Evolutionary conservation across 2,888 invertebrate species (phyloP).

Genomic region (Drosophila formosana): DNA sequence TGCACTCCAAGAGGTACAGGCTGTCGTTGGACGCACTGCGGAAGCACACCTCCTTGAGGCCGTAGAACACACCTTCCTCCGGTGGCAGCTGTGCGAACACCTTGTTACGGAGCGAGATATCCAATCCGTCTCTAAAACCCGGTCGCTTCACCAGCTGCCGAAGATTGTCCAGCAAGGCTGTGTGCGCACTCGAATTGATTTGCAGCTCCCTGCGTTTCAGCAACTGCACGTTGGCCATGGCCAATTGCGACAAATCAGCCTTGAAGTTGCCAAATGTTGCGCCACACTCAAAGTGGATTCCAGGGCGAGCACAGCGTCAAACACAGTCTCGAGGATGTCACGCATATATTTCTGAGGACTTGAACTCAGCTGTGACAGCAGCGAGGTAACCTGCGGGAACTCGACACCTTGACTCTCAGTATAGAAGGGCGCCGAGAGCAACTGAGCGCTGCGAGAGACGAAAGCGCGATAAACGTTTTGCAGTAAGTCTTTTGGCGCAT

Average conservation of each 20-base stretch:
- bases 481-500: slow-evolving; percentile 36
- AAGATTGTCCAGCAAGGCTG: slow-evolving; percentile 45
- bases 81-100: too few species aligned
- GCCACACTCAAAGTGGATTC: slow-evolving; percentile 53
- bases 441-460: slow-evolving; percentile 53
- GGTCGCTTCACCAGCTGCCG: slow-evolving; percentile 41
- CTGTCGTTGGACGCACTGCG: too few species aligned
- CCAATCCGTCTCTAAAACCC: slow-evolving; percentile 41
- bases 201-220: too few species aligned
- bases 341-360: slow-evolving; percentile 41
- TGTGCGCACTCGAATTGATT: slow-evolving; percentile 18
- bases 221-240: too few species aligned
- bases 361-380: slow-evolving; percentile 48
- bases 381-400: slow-evolving; percentile 53
- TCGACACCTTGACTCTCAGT: slow-evolving; percentile 36
- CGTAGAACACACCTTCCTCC: too few species aligned
- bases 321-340: slow-evolving; percentile 61
- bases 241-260: too few species aligned
- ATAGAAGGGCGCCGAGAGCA: slow-evolving; percentile 64
- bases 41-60: too few species aligned
- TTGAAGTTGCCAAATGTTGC: slow-evolving; percentile 2
- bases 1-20: too few species aligned
- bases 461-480: slow-evolving; percentile 43
- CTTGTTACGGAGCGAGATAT: too few species aligned
- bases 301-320: slow-evolving; percentile 55